phyloP scores from a whole-genome alignment of 2,797 vertebrate genomes.

The Eleutherodactylus coqui region DNA sequence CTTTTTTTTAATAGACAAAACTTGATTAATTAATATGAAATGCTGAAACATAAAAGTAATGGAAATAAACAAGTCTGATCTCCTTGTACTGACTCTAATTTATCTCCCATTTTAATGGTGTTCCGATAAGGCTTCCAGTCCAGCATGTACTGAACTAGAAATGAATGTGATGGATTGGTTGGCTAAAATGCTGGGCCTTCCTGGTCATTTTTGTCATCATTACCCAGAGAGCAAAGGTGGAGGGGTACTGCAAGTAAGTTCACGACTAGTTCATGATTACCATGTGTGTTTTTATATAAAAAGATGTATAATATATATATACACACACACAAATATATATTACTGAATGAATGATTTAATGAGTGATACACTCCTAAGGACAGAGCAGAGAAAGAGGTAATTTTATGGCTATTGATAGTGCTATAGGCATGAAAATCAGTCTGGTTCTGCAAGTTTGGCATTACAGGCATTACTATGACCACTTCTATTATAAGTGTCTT shows the following conservation, averaged over 20 bases:
- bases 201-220: slow-evolving; percentile 88
- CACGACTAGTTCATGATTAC: no score
- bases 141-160: slow-evolving; percentile 94
- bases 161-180: slow-evolving; percentile 96
- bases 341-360: no score
- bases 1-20: no score
- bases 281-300: neutral
- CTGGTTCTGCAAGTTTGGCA: no score
- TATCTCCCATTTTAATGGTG: neutral
- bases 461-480: no score
- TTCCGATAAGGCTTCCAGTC: slow-evolving; percentile 87
- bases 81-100: neutral
- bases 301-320: no score
- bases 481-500: neutral
- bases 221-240: slow-evolving; percentile 87
- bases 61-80: neutral
- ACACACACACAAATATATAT: no score
- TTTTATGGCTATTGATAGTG: no score
- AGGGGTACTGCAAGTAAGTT: slow-evolving; percentile 89
- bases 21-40: neutral
- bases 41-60: neutral
- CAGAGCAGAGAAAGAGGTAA: no score
- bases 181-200: slow-evolving; percentile 93
- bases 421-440: no score
- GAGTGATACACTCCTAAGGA: no score